phyloP scores from a whole-genome alignment of 2,797 vertebrate genomes.

The Kryptolebias ocellatus region DNA sequence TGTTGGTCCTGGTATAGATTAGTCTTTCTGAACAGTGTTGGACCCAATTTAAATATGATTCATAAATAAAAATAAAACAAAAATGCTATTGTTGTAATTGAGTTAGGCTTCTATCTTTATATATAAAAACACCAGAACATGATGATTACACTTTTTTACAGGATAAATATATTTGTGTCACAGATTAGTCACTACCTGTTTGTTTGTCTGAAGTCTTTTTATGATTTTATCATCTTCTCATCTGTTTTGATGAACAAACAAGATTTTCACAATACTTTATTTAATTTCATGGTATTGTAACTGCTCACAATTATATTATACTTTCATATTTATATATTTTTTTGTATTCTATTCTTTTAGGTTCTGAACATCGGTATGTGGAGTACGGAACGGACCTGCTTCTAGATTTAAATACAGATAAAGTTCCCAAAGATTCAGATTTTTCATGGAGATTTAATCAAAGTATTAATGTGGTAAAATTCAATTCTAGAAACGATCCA shows the following conservation, averaged over 20 bases:
- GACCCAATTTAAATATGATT: constrained; percentile 19
- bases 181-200: too few species aligned
- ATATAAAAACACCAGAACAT: too few species aligned
- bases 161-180: too few species aligned
- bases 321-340: not conserved
- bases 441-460: not conserved
- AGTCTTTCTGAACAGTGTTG: not conserved
- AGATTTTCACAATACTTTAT: too few species aligned
- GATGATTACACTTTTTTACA: too few species aligned
- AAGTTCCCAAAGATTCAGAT: rapidly evolving
- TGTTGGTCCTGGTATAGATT: too few species aligned
- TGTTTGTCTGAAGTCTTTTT: too few species aligned
- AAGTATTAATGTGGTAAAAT: not conserved
- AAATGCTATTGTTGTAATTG: too few species aligned
- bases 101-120: too few species aligned
- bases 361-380: not conserved
- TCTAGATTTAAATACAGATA: not conserved
- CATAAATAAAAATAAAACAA: too few species aligned
- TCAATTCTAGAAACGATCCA: not conserved
- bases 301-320: not conserved
- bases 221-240: too few species aligned
- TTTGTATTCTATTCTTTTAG: not conserved
- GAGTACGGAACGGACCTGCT: not conserved
- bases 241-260: too few species aligned
- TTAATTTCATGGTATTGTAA: not conserved